Evolutionary conservation across 2,113 vertebrate species (phyloP).

Genomic region (Megalops atlanticus): DNA sequence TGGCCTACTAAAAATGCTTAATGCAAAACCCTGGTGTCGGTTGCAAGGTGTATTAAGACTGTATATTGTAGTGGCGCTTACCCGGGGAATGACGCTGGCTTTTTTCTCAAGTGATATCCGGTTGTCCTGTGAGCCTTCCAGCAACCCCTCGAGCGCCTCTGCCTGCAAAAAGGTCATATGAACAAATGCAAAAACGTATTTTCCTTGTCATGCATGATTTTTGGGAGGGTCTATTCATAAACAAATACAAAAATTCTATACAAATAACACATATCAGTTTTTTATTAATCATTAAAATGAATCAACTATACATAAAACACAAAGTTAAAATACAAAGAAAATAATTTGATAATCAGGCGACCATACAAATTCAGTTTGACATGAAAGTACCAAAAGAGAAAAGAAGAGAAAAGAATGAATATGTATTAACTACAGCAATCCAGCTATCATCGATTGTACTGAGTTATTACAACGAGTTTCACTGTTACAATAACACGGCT

Average conservation of each 20-base stretch:
- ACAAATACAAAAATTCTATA: too few species aligned
- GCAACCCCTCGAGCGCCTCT: conserved; percentile 51
- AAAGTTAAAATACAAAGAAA: not conserved
- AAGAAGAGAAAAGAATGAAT: too few species aligned
- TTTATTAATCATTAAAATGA: too few species aligned
- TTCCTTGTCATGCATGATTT: not conserved
- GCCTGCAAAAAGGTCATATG: conserved; percentile 34
- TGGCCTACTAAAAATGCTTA: too few species aligned
- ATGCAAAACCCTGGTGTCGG: too few species aligned
- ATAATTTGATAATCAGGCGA: not conserved
- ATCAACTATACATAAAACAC: not conserved
- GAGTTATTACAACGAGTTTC: too few species aligned
- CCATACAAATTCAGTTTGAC: not conserved
- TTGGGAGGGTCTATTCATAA: not conserved
- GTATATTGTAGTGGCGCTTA: too few species aligned
- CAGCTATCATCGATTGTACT: not conserved
- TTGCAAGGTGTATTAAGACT: too few species aligned
- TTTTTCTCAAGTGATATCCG: conserved; percentile 69
- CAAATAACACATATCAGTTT: too few species aligned
- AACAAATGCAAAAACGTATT: not conserved
- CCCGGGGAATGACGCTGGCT: conserved; percentile 72
- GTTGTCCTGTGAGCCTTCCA: conserved; percentile 49
- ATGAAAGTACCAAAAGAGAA: not conserved
- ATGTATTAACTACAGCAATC: too few species aligned
- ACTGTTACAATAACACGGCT: too few species aligned